Conservation (phyloP, 2,797 vertebrate genomes). For the Pseudopleuronectes americanus region DNA sequence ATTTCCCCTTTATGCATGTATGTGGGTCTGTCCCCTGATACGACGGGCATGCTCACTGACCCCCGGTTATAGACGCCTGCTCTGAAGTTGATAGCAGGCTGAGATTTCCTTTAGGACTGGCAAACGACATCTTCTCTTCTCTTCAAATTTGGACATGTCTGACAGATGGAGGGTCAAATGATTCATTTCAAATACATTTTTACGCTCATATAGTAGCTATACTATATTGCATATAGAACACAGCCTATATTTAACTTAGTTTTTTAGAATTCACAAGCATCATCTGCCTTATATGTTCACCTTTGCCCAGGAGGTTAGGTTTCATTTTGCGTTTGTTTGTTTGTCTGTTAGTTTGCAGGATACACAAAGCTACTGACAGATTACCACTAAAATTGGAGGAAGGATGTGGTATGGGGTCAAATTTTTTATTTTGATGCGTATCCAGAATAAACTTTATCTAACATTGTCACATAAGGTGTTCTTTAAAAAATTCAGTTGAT, state of each 20-base stretch:
- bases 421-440: too few relatives aligned
- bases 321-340: too few relatives aligned
- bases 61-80: constrained; percentile 61
- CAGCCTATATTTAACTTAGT: constrained; percentile 4
- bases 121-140: not conserved
- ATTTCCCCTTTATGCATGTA: constrained; percentile 71
- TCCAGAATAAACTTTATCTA: too few relatives aligned
- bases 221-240: not conserved
- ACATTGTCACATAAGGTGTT: too few relatives aligned
- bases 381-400: too few relatives aligned
- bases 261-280: not conserved
- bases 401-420: too few relatives aligned
- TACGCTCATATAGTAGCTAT: not conserved
- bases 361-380: too few relatives aligned
- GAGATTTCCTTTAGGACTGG: constrained; percentile 15
- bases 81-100: constrained; percentile 55
- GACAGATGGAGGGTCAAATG: constrained; percentile 1
- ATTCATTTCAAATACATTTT: not conserved
- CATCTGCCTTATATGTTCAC: not conserved
- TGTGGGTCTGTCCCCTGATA: constrained; percentile 75
- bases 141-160: not conserved
- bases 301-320: too few relatives aligned
- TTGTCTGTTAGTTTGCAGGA: too few relatives aligned
- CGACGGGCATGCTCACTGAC: constrained; percentile 57
- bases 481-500: too few relatives aligned